These are phyloP conservation scores for Drosophila mojavensis DNA, from an alignment of 1,140 invertebrate species.

Conservation along the genomic window DNA sequence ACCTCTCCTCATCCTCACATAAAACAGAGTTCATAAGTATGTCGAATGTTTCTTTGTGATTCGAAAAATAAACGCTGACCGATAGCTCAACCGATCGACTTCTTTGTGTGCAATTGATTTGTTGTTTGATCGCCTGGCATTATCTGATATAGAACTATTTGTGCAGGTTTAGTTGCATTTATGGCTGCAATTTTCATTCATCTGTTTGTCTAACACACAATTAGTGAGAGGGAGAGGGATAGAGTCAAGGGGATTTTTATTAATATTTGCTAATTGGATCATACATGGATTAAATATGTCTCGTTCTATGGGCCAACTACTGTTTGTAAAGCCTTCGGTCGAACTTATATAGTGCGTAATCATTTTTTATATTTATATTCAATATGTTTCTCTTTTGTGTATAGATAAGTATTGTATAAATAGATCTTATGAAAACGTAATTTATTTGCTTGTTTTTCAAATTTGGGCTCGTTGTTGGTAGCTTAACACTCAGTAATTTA, in stretches of 20 bases:
- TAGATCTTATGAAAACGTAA: too few relatives aligned
- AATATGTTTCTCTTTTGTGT: too few relatives aligned
- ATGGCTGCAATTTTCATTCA: not conserved
- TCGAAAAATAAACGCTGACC: slow-evolving; percentile 2
- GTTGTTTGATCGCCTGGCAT: not conserved
- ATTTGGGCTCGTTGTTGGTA: slow-evolving; percentile 14
- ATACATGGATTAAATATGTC: too few relatives aligned
- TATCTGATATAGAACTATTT: slow-evolving; percentile 7
- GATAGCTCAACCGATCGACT: not conserved
- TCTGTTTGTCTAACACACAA: not conserved
- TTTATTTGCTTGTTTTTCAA: slow-evolving; percentile 9
- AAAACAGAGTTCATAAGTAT: too few relatives aligned
- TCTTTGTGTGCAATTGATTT: slow-evolving; percentile 6
- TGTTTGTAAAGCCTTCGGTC: not conserved
- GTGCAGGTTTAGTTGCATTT: slow-evolving; percentile 1
- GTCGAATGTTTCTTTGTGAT: not conserved
- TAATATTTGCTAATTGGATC: not conserved
- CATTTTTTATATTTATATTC: not conserved
- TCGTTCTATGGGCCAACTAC: too few relatives aligned
- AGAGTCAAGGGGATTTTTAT: not conserved
- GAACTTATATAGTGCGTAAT: too few relatives aligned
- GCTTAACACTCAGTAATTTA: slow-evolving; percentile 19
- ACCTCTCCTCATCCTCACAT: too few relatives aligned
- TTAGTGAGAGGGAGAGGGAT: not conserved
- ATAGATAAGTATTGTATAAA: too few relatives aligned